Percentiles rank a stretch among this genome's conserved stretches.
These are phyloP conservation scores for Apantesis nais DNA, from an alignment of 2,888 invertebrate genomes.

Conservation along the genomic window DNA sequence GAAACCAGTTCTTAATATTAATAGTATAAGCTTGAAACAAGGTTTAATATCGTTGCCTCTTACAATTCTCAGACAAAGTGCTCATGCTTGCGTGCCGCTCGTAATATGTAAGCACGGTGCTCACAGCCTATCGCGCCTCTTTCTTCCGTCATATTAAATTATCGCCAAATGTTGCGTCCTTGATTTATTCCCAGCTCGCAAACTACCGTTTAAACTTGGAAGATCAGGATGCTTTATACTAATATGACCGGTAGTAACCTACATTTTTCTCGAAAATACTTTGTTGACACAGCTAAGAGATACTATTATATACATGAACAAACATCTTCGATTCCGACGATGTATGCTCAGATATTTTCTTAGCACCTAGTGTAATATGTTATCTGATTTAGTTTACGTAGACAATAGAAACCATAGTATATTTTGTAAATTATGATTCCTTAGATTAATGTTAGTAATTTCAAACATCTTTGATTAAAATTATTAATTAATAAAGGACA, in stretches of 20 bases:
- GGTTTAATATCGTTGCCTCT: conserved; percentile 29
- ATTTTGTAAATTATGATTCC: conserved; percentile 17
- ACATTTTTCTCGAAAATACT: conserved; percentile 20
- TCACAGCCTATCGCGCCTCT: conserved; percentile 55
- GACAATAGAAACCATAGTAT: conserved; percentile 10
- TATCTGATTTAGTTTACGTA: conserved; percentile 12
- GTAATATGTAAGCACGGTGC: conserved; percentile 48
- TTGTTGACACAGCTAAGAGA: conserved; percentile 38
- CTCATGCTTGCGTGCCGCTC: conserved; percentile 36
- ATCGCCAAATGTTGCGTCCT: conserved; percentile 71
- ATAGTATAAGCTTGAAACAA: conserved; percentile 18
- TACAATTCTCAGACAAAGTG: conserved; percentile 43
- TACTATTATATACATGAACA: conserved; percentile 25
- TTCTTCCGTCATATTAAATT: conserved; percentile 74
- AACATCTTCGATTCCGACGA: conserved; percentile 29
- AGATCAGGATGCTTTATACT: conserved; percentile 16
- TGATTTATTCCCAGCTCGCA: conserved; percentile 61
- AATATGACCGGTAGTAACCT: conserved; percentile 26
- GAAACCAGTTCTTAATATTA: conserved; percentile 21
- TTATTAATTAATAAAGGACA: conserved; percentile 44
- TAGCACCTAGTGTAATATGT: conserved; percentile 16
- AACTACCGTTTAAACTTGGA: conserved; percentile 36
- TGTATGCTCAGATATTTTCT: conserved; percentile 29
- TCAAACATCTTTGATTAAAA: conserved; percentile 41
- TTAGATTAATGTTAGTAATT: conserved; percentile 45